Evolutionary conservation across 35 echinoderm and acorn worm species (phyloP), one percentile per base, ranked within the genome.

Genomic region (Heliocidaris tuberculata): DNA sequence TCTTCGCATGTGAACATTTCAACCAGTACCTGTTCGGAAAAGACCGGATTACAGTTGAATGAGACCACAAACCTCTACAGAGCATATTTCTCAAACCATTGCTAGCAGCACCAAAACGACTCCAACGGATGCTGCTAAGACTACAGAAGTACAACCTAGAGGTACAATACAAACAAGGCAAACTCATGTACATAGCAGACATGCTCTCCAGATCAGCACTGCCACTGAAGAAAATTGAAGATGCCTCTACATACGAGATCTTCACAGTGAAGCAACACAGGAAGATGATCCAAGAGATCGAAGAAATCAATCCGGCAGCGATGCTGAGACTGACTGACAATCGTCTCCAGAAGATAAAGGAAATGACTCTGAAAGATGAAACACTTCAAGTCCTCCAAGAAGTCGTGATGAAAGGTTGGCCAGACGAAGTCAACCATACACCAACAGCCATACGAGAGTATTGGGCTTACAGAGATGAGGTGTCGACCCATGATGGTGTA

Each of bases 41-140:
- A 42, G 47, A 90, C 6, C 12, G 60, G 31, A 85, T 97, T 12
- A 93, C 32, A 31, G 95, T 97, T n/a, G 48, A 96, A 13, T 88
- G 96, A 21, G 97, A 98, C 52, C 96, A 98, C 96, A 98, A 96
- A 90, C 97, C 95, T 9, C 42, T 98, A 29, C 59, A 94, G 30
- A 52, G 78, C 15, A 97, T 98, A 10, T 96, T 97, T 47, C 29
- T 54, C 17, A 96, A 98, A 85, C 95, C 96, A 13, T 59, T 96
- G 86, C 94, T 92, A 32, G 93, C 9, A 90, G 96, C 97, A 16
- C 96, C 97, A 13, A 96, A 96, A 71, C 47, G 95, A 32, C 94
- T 98, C 21, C 97, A 98, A 95, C 48, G 94, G 32, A 98, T 98
- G 97, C 60, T 95, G 15, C 85, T 98, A 56, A 47, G 94, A 21